Conservation (phyloP, 2,888 invertebrate genomes). For the Frankliniella fusca region DNA sequence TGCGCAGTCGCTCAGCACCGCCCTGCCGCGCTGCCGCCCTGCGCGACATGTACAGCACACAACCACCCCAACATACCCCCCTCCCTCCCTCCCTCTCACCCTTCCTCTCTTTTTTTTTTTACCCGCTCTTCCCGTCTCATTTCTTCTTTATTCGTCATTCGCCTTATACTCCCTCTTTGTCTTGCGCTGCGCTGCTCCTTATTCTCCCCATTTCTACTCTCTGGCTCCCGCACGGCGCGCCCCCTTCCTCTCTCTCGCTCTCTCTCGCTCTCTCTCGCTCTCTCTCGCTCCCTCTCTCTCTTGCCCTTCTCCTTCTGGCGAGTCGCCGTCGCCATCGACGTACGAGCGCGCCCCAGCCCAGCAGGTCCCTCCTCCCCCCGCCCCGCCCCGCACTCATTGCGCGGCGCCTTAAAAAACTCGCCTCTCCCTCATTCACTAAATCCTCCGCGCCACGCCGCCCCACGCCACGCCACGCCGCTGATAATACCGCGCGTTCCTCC, state of each 20-base stretch:
- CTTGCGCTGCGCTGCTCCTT: no score
- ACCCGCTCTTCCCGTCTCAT: not conserved
- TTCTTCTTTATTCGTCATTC: not conserved
- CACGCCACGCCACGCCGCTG: not conserved
- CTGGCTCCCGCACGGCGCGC: not conserved
- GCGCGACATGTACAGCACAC: not conserved
- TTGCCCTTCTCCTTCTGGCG: not conserved
- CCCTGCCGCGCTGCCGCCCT: not conserved
- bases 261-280: not conserved
- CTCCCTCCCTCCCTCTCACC: not conserved
- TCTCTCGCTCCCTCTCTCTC: not conserved
- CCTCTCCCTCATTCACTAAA: slow-evolving; percentile 19
- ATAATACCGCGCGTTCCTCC: not conserved
- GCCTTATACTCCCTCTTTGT: no score
- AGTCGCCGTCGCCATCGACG: no score
- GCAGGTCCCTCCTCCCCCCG: not conserved
- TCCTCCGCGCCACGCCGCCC: not conserved
- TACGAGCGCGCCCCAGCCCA: not conserved
- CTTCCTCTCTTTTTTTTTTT: not conserved
- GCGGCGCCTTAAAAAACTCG: slow-evolving; percentile 18
- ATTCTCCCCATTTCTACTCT: no score
- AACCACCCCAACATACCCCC: not conserved
- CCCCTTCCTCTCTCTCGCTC: not conserved
- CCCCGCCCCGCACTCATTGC: slow-evolving; percentile 11
- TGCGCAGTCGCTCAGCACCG: not conserved